Evolutionary conservation across 53 echinoderm and acorn worm genomes (phyloP).

Genomic region (Patiria pectinifera): DNA sequence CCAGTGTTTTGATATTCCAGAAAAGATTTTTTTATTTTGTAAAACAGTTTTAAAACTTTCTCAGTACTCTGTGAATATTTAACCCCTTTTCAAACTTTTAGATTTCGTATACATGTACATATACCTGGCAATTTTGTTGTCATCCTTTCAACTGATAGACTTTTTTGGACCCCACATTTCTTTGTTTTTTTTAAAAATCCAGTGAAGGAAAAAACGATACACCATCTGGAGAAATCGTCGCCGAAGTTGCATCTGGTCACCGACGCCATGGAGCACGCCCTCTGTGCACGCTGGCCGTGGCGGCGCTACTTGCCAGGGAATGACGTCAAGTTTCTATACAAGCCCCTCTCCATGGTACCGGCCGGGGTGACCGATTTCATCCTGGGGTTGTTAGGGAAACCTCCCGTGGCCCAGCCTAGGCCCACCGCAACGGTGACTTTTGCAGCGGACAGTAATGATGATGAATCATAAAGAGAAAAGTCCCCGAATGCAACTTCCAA

Average conservation of each 20-base stretch:
- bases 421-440: not conserved
- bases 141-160: no score
- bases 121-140: no score
- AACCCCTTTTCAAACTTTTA: no score
- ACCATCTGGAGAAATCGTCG: not conserved
- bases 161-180: not conserved
- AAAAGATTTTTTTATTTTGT: no score
- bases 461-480: not conserved
- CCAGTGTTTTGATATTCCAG: no score
- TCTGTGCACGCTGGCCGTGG: slow-evolving; percentile 71
- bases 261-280: slow-evolving; percentile 73
- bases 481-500: no score
- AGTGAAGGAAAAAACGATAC: not conserved
- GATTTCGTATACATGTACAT: no score
- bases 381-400: not conserved
- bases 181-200: not conserved
- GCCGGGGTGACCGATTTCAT: slow-evolving; percentile 36
- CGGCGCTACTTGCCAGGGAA: slow-evolving; percentile 65
- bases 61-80: no score
- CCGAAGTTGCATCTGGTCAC: slow-evolving; percentile 41
- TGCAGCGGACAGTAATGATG: slow-evolving; percentile 1
- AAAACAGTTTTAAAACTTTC: no score
- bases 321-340: slow-evolving; percentile 63
- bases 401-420: not conserved
- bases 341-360: slow-evolving; percentile 64